phyloP scores from a whole-genome alignment of 1,140 invertebrate species.

The Drosophila cardini region DNA sequence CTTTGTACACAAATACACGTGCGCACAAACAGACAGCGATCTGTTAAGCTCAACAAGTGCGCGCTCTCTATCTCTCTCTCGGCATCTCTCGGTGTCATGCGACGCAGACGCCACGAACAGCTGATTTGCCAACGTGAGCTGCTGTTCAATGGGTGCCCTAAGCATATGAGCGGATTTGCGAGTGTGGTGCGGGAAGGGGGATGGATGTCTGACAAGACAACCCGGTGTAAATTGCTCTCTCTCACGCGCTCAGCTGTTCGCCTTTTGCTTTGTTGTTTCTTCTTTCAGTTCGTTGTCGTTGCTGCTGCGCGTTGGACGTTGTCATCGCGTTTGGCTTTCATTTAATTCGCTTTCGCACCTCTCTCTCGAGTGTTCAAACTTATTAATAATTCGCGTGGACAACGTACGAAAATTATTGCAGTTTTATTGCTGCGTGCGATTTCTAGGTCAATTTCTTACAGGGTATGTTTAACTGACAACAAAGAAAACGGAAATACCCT shows the following conservation, averaged over 20 bases:
- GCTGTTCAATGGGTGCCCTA: background rate
- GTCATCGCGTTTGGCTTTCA: constrained; percentile 7
- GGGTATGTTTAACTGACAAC: too few species aligned
- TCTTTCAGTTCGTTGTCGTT: constrained; percentile 56
- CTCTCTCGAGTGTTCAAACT: constrained; percentile 28
- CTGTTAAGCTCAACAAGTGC: constrained; percentile 49
- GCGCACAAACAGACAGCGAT: constrained; percentile 16
- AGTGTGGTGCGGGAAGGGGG: background rate
- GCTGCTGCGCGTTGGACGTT: constrained; percentile 44
- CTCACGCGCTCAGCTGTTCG: constrained; percentile 31
- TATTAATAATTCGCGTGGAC: constrained; percentile 45
- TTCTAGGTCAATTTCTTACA: background rate
- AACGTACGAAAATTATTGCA: constrained; percentile 6
- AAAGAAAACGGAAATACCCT: constrained; percentile 6
- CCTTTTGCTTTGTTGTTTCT: constrained; percentile 28
- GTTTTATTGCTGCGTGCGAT: constrained; percentile 5
- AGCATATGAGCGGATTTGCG: background rate
- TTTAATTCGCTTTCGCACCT: constrained; percentile 9
- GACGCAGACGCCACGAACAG: constrained; percentile 43
- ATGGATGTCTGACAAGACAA: constrained; percentile 18
- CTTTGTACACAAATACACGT: background rate
- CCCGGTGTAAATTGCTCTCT: constrained; percentile 40
- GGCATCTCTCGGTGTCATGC: background rate
- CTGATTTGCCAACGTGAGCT: constrained; percentile 27
- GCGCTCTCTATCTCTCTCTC: background rate